These are phyloP conservation scores for Luperina nickerlii DNA, from an alignment of 2,888 invertebrate genomes.

Conservation along the genomic window DNA sequence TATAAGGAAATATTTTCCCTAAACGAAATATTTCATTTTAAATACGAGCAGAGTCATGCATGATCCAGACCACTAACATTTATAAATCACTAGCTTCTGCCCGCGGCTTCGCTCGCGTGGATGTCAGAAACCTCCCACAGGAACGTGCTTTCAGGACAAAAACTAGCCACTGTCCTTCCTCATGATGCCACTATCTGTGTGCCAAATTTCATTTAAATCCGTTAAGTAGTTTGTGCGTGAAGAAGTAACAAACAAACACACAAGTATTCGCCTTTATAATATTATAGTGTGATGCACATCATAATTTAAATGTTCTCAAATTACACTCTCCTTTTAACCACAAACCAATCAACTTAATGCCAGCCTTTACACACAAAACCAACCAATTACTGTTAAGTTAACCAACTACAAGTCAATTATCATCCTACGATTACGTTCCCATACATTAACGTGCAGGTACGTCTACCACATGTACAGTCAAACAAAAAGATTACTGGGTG, in stretches of 20 bases:
- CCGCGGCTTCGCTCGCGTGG: too few relatives aligned
- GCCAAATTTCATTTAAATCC: background rate
- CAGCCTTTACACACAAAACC: conserved; percentile 17
- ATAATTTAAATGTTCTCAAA: conserved; percentile 25
- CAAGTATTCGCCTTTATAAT: too few relatives aligned
- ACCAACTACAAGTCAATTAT: conserved; percentile 42
- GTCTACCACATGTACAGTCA: conserved; percentile 6
- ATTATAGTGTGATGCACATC: too few relatives aligned
- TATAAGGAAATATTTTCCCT: background rate
- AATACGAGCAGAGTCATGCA: too few relatives aligned
- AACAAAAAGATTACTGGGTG: background rate
- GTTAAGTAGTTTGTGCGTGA: too few relatives aligned
- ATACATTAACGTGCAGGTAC: conserved; percentile 16
- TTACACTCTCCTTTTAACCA: conserved; percentile 16
- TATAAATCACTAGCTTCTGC: background rate
- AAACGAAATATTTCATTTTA: too few relatives aligned
- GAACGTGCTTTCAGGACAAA: background rate
- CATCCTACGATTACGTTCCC: conserved; percentile 19
- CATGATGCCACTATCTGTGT: background rate
- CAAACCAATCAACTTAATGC: conserved; percentile 17
- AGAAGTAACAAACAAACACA: too few relatives aligned
- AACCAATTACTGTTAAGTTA: conserved; percentile 29
- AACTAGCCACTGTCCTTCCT: background rate
- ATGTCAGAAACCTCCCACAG: background rate
- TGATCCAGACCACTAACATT: background rate